These are phyloP conservation scores for Galemys pyrenaicus DNA, from an alignment of 2,113 vertebrate genomes.

Conservation along the genomic window DNA sequence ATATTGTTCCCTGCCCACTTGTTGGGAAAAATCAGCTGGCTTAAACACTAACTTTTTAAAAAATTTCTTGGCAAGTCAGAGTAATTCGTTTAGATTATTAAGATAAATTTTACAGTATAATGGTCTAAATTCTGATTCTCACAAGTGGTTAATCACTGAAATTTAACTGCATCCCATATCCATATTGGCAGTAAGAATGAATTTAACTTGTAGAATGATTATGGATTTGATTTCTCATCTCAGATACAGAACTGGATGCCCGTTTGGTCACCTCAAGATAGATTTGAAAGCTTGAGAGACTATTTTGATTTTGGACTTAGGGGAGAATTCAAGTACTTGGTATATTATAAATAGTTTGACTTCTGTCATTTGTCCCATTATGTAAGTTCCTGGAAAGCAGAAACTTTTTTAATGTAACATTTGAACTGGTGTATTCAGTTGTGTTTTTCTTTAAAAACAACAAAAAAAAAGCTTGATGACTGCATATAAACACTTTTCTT, in stretches of 20 bases:
- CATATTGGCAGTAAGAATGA: slow-evolving; percentile 32
- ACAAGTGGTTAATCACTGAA: slow-evolving; percentile 70
- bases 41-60: slow-evolving; percentile 26
- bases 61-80: slow-evolving; percentile 70
- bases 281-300: slow-evolving; percentile 48
- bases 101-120: slow-evolving; percentile 66
- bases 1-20: slow-evolving; percentile 60
- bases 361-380: slow-evolving; percentile 26
- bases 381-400: slow-evolving; percentile 25
- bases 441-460: background rate
- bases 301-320: slow-evolving; percentile 46
- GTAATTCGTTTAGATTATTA: slow-evolving; percentile 71
- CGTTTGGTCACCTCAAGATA: slow-evolving; percentile 20
- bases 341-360: slow-evolving; percentile 43
- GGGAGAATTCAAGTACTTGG: background rate
- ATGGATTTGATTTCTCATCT: slow-evolving; percentile 65
- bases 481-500: slow-evolving; percentile 7
- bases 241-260: slow-evolving; percentile 50
- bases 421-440: slow-evolving; percentile 11
- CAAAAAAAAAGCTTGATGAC: too few species aligned
- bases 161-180: slow-evolving; percentile 48
- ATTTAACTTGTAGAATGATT: slow-evolving; percentile 62
- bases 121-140: slow-evolving; percentile 67
- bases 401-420: slow-evolving; percentile 18
- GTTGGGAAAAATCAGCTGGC: slow-evolving; percentile 59